These are phyloP conservation scores for Drymodes brunneopygia DNA, from an alignment of 2,113 vertebrate genomes.

Conservation along the genomic window DNA sequence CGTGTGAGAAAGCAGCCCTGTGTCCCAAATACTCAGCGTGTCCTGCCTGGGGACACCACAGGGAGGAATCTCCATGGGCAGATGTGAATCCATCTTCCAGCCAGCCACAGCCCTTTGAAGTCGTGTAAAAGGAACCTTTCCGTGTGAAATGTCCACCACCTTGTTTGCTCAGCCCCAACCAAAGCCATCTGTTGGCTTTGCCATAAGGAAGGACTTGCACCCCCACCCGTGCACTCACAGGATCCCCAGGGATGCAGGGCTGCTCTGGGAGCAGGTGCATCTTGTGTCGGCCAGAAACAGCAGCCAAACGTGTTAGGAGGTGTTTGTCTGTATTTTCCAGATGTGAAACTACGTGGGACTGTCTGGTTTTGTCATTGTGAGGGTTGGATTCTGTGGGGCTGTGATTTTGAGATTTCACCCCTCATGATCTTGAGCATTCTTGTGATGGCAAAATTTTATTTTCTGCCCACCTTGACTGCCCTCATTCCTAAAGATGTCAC, in stretches of 20 bases:
- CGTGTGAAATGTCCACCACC: background rate
- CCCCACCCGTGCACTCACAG: accelerated
- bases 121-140: background rate
- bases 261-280: background rate
- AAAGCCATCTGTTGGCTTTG: background rate
- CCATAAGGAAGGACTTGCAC: accelerated
- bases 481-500: background rate
- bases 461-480: background rate
- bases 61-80: accelerated
- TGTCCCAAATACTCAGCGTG: accelerated
- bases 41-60: background rate
- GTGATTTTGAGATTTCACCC: background rate
- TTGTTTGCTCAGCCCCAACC: background rate
- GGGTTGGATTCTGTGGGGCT: background rate
- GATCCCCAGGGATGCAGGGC: background rate
- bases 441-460: background rate
- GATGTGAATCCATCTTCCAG: background rate
- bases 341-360: background rate
- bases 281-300: accelerated
- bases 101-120: background rate
- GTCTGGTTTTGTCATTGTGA: background rate
- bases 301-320: background rate
- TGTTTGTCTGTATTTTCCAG: background rate
- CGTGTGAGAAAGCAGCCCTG: accelerated
- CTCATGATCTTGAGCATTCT: background rate